phyloP scores from a whole-genome alignment of 1,140 invertebrate genomes.

The Antheraea mylitta region DNA sequence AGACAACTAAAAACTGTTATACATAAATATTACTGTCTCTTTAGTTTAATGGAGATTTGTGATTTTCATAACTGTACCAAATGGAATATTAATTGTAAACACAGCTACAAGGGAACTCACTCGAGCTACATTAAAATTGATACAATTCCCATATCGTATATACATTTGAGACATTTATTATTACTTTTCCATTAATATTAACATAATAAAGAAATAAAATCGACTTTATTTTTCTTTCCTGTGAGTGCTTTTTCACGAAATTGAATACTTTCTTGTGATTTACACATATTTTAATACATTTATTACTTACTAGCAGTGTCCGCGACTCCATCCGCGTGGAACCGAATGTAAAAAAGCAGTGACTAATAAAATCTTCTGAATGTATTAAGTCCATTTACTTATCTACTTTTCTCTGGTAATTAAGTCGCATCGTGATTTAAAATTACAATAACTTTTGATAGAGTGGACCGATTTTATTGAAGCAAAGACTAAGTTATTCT shows the following conservation, averaged over 20 bases:
- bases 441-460: too few species aligned
- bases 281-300: neutral
- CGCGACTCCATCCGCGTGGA: too few species aligned
- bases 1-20: neutral
- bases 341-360: too few species aligned
- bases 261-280: neutral
- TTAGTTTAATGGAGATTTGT: neutral
- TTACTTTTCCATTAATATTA: conserved; percentile 32
- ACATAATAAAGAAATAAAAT: conserved; percentile 30
- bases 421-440: too few species aligned
- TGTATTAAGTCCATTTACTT: too few species aligned
- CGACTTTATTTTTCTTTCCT: conserved; percentile 9
- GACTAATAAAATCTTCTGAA: too few species aligned
- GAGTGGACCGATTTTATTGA: too few species aligned
- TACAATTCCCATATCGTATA: conserved; percentile 23
- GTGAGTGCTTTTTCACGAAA: neutral
- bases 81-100: conserved; percentile 5
- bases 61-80: neutral
- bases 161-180: conserved; percentile 16
- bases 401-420: too few species aligned
- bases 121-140: conserved; percentile 22
- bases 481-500: too few species aligned
- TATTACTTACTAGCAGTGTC: neutral
- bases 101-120: conserved; percentile 13
- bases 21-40: neutral